Conservation (phyloP, 2,888 invertebrate species). For the Chaetogeoica ovagalla region DNA sequence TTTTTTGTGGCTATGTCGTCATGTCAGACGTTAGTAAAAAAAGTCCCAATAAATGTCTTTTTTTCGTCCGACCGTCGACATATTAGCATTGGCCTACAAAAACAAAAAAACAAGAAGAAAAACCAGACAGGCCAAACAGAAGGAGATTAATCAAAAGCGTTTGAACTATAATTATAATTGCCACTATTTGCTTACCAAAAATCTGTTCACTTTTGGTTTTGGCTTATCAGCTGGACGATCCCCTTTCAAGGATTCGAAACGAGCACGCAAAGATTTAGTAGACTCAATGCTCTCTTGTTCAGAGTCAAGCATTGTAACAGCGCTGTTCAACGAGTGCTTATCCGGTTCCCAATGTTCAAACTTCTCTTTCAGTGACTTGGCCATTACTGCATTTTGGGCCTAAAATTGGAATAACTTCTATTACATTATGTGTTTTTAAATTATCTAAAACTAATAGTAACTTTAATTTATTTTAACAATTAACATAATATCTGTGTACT, state of each 20-base stretch:
- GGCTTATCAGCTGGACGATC: slow-evolving; percentile 63
- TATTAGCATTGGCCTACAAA: slow-evolving; percentile 49
- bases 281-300: slow-evolving; percentile 76
- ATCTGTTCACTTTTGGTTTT: slow-evolving; percentile 80
- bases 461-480: too few relatives aligned
- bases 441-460: neutral
- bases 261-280: slow-evolving; percentile 69
- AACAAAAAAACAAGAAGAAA: slow-evolving; percentile 54
- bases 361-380: slow-evolving; percentile 80
- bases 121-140: slow-evolving; percentile 54
- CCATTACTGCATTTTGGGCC: slow-evolving; percentile 65
- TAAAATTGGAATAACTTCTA: slow-evolving; percentile 19
- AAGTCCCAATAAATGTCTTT: slow-evolving; percentile 53
- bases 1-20: slow-evolving; percentile 42
- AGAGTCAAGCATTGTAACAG: slow-evolving; percentile 62
- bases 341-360: slow-evolving; percentile 84
- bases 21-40: slow-evolving; percentile 50
- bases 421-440: neutral
- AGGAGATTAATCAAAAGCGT: slow-evolving; percentile 51
- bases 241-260: slow-evolving; percentile 81
- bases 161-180: slow-evolving; percentile 18
- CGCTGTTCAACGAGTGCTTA: slow-evolving; percentile 61
- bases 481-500: too few relatives aligned
- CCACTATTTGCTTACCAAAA: slow-evolving; percentile 76
- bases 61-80: slow-evolving; percentile 52